Percentiles rank a stretch among this genome's conserved stretches.
These are phyloP conservation scores for Ichneumoninae sp. DNA, from an alignment of 2,888 invertebrate genomes.

Conservation along the genomic window DNA sequence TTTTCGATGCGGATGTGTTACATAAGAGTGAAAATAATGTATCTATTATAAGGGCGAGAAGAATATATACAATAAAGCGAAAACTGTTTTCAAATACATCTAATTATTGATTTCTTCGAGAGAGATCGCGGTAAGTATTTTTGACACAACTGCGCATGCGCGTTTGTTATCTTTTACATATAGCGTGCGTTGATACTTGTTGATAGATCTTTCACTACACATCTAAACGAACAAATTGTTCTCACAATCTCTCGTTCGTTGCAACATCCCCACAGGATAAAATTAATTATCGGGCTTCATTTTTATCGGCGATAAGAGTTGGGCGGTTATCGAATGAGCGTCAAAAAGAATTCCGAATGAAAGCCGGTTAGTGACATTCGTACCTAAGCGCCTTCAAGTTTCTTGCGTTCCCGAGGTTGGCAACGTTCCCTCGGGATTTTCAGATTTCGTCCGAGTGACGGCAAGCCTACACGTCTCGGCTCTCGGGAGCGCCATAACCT, in stretches of 20 bases:
- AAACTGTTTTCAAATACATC: slow-evolving; percentile 79
- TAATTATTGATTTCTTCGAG: slow-evolving; percentile 8
- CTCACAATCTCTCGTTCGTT: neutral
- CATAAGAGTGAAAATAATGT: slow-evolving; percentile 72
- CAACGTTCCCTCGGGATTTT: neutral
- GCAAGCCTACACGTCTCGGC: slow-evolving; percentile 9
- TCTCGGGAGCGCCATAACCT: slow-evolving; percentile 73
- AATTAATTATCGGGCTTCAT: neutral
- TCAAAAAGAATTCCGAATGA: neutral
- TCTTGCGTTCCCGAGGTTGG: neutral
- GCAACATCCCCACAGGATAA: neutral
- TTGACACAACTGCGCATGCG: neutral
- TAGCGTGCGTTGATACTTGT: neutral
- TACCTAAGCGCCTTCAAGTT: neutral
- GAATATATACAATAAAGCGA: slow-evolving; percentile 81
- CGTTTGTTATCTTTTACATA: neutral
- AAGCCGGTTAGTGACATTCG: neutral
- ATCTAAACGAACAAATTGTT: neutral
- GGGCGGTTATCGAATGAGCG: neutral
- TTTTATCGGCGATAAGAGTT: neutral
- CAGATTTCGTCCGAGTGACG: neutral
- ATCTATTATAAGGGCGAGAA: slow-evolving; percentile 77
- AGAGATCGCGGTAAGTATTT: neutral
- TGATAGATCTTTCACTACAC: neutral
- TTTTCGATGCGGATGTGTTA: slow-evolving; percentile 68